Evolutionary conservation across 1,140 invertebrate genomes (phyloP).

Genomic region (Brachionus manjavacas): DNA sequence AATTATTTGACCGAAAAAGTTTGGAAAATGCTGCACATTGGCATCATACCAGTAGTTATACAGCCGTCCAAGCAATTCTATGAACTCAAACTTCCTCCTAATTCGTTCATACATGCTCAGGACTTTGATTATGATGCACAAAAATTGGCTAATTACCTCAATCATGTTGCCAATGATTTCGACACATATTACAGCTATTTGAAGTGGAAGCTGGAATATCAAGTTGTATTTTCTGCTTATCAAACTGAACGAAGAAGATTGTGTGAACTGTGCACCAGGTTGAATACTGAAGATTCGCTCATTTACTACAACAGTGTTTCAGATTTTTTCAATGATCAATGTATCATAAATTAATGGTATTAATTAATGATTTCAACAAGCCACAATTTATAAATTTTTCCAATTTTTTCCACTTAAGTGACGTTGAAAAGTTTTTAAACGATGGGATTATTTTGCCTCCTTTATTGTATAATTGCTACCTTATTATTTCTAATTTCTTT

Average conservation of each 20-base stretch:
- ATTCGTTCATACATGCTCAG: slow-evolving; percentile 32
- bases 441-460: too few species aligned
- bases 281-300: slow-evolving; percentile 25
- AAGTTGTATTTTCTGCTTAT: not conserved
- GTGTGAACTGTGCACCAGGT: slow-evolving; percentile 29
- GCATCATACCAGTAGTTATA: slow-evolving; percentile 17
- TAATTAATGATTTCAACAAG: not conserved
- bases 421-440: too few species aligned
- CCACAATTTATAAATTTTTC: not conserved
- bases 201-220: slow-evolving; percentile 11
- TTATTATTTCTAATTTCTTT: too few species aligned
- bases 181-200: not conserved
- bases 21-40: not conserved
- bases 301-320: not conserved
- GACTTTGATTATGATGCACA: not conserved
- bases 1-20: slow-evolving; percentile 42
- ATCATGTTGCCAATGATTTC: not conserved
- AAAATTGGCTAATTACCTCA: not conserved
- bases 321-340: slow-evolving; percentile 5
- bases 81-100: not conserved
- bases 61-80: not conserved
- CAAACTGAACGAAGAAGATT: not conserved
- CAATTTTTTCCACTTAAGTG: not conserved
- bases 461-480: too few species aligned
- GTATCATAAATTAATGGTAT: not conserved